Evolutionary conservation across 2,797 vertebrate species (phyloP).

Genomic region (Microtus obscurus): DNA sequence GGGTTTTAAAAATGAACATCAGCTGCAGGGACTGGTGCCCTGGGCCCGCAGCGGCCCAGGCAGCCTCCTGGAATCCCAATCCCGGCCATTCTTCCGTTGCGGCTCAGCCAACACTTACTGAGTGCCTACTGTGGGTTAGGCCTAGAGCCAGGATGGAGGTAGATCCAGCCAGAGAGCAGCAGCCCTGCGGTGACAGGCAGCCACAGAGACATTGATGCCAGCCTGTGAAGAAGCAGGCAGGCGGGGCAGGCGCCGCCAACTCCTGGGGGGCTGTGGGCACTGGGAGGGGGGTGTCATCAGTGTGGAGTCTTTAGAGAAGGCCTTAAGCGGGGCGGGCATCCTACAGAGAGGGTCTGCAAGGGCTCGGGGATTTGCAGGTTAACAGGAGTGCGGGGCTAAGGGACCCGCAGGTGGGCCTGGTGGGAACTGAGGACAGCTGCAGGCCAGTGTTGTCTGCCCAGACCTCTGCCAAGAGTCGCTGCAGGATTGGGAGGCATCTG

Average conservation of each 20-base stretch:
- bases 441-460: neutral
- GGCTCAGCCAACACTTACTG: conserved; percentile 74
- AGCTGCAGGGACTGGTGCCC: conserved; percentile 68
- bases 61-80: conserved; percentile 57
- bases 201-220: conserved; percentile 72
- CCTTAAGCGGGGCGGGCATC: neutral
- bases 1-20: conserved; percentile 81
- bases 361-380: neutral
- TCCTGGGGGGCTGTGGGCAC: neutral
- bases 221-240: conserved; percentile 22
- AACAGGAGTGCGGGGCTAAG: neutral
- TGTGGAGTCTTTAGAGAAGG: neutral
- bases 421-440: conserved; percentile 18
- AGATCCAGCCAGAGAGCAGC: conserved; percentile 75
- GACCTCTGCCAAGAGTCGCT: neutral
- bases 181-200: conserved; percentile 64
- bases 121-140: conserved; percentile 81
- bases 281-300: neutral
- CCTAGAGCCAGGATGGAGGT: conserved; percentile 70
- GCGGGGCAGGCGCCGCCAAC: neutral
- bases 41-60: conserved; percentile 52
- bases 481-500: neutral
- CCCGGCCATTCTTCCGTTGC: conserved; percentile 38
- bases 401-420: conserved; percentile 66
- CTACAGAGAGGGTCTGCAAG: neutral